Base-by-base conservation (phyloP, 2,888 invertebrate genomes). In the Sminthurinus aureus region DNA sequence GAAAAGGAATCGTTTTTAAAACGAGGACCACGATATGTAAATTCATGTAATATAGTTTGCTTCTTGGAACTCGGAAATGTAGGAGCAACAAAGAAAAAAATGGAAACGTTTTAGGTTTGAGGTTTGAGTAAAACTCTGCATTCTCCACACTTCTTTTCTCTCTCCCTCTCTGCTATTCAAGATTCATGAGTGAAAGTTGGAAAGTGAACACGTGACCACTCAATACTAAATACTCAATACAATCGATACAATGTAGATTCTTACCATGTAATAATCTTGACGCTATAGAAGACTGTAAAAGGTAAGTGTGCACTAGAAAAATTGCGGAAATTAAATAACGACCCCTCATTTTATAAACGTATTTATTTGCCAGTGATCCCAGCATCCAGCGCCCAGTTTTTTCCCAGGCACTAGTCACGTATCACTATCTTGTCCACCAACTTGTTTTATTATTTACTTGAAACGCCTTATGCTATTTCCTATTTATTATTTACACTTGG, bases 241-340 rank as follows among this genome's bases (percentile, higher is more conserved):
- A 58, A 58, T 58, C 4, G 58, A 58, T 58, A 78, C 22, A 78
- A 78, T 26, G 18, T 78, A 8, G 15, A 71, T 26, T 64, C 52
- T 81, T 71, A 81, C 81, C 81, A 38, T 81, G 75, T 12, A 75
- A 26, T 75, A 81, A 74, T 20, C 81, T 50, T 22, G 81, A 64
- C 6, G 75, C 22, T 38, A 38, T 38, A 0, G 71, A 71, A 13
- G 71, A 71, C 24, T 71, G 71, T 24, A 22, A 71, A 12, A 24
- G 24, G 24, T 13, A 71, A 6, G 4, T 13, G 26, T 13, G 26
- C 67, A 67, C 20, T 38, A 71, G 26, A 4, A 26, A 67, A n/a
- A 22, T 67, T 69, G 38, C 38, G 38, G 38, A n/a, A 20, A 52
- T 26, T n/a, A 76, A 15, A 51, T 20, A 71, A 71, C 26, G 24